Evolutionary conservation across 2,888 invertebrate species (phyloP).

Genomic region (Latrodectus hesperus): DNA sequence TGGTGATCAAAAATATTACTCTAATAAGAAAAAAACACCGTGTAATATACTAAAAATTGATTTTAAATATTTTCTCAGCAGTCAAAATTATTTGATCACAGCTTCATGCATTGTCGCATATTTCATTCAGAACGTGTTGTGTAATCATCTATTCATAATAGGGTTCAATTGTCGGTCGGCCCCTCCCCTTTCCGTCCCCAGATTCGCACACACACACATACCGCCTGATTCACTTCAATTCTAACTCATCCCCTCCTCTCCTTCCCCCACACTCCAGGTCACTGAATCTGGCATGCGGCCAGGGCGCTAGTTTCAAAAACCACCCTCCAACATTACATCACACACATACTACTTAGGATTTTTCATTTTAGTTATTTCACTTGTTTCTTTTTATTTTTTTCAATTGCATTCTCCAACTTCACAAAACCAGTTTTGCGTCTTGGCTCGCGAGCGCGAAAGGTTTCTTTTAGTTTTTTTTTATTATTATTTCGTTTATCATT

Average conservation of each 20-base stretch:
- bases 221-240: conserved; percentile 37
- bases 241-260: conserved; percentile 14
- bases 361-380: background rate
- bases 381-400: conserved; percentile 19
- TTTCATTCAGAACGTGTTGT: conserved; percentile 15
- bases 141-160: conserved; percentile 42
- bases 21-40: background rate
- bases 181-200: conserved; percentile 29
- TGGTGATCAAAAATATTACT: background rate
- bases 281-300: conserved; percentile 57
- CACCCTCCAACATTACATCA: conserved; percentile 61
- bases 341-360: conserved; percentile 20
- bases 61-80: too few relatives aligned
- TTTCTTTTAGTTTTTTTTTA: conserved; percentile 13
- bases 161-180: conserved; percentile 49
- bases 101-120: background rate
- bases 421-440: conserved; percentile 60
- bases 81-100: background rate
- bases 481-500: conserved; percentile 7
- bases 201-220: conserved; percentile 27
- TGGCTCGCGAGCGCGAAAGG: conserved; percentile 14
- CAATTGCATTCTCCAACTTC: conserved; percentile 46
- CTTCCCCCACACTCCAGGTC: conserved; percentile 37
- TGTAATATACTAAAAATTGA: background rate
- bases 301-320: conserved; percentile 65